Conservation (phyloP, 2,888 invertebrate genomes). For the Unio delphinus region DNA sequence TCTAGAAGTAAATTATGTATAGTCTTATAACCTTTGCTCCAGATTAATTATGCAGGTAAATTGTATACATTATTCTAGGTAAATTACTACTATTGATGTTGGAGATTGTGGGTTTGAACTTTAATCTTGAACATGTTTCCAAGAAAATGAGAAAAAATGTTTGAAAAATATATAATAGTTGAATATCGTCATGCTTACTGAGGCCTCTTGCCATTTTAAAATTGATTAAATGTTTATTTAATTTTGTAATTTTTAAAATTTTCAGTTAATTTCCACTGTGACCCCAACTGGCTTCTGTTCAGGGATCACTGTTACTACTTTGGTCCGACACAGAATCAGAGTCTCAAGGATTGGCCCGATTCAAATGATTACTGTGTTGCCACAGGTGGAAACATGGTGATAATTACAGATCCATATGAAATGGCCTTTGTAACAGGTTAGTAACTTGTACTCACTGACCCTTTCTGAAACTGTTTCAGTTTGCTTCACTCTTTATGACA, state of each 20-base stretch:
- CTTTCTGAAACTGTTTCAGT: too few species aligned
- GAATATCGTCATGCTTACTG: too few species aligned
- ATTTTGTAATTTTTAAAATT: not conserved
- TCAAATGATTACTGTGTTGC: conserved; percentile 31
- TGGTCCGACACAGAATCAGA: conserved; percentile 35
- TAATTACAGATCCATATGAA: conserved; percentile 42
- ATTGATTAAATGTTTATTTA: not conserved
- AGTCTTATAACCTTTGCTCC: too few species aligned
- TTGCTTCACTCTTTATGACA: too few species aligned
- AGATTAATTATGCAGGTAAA: conserved; percentile 2
- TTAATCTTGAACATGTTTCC: too few species aligned
- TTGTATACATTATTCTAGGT: conserved; percentile 26
- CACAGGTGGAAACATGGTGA: conserved; percentile 28
- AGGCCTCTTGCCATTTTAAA: too few species aligned
- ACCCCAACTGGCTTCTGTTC: conserved; percentile 35
- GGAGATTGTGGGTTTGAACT: too few species aligned
- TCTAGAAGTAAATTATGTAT: too few species aligned
- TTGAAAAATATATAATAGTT: too few species aligned
- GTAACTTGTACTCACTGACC: not conserved
- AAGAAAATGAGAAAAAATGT: too few species aligned
- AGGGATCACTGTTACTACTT: conserved; percentile 43
- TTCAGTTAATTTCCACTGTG: conserved; percentile 31
- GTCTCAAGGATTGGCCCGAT: conserved; percentile 35
- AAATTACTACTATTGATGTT: not conserved
- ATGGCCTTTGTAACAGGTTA: conserved; percentile 43